phyloP scores from a whole-genome alignment of 2,888 invertebrate species.

The Melanostoma mellinum region DNA sequence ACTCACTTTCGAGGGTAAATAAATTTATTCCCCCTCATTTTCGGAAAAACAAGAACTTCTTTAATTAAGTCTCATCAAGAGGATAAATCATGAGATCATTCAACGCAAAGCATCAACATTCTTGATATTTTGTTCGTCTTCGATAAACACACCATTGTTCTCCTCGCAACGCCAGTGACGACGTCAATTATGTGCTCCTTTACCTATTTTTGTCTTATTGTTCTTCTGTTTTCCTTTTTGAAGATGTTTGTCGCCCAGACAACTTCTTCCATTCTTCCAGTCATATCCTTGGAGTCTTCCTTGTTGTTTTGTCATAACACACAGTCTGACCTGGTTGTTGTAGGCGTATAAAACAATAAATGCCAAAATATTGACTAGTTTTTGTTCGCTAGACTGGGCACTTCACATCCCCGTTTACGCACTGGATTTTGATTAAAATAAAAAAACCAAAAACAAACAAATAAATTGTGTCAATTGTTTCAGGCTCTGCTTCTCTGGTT shows the following conservation, averaged over 20 bases:
- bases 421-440: too few species aligned
- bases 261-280: conserved; percentile 3
- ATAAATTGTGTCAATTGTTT: too few species aligned
- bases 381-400: conserved; percentile 4
- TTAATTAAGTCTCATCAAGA: too few species aligned
- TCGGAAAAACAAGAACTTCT: too few species aligned
- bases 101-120: too few species aligned
- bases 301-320: conserved; percentile 20
- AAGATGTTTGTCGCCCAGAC: conserved; percentile 24
- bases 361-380: background rate
- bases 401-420: too few species aligned
- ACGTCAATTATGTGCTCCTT: conserved; percentile 30
- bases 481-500: too few species aligned
- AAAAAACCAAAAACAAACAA: too few species aligned
- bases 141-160: background rate
- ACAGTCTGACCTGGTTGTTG: background rate
- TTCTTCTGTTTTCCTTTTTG: conserved; percentile 11
- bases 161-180: background rate
- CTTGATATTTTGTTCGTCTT: too few species aligned
- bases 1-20: too few species aligned
- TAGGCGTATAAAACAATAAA: background rate
- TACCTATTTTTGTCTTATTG: conserved; percentile 11
- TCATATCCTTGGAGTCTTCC: background rate
- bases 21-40: too few species aligned
- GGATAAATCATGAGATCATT: too few species aligned